Evolutionary conservation across 2,888 invertebrate genomes (phyloP).

Genomic region (Drosophila neotestacea): DNA sequence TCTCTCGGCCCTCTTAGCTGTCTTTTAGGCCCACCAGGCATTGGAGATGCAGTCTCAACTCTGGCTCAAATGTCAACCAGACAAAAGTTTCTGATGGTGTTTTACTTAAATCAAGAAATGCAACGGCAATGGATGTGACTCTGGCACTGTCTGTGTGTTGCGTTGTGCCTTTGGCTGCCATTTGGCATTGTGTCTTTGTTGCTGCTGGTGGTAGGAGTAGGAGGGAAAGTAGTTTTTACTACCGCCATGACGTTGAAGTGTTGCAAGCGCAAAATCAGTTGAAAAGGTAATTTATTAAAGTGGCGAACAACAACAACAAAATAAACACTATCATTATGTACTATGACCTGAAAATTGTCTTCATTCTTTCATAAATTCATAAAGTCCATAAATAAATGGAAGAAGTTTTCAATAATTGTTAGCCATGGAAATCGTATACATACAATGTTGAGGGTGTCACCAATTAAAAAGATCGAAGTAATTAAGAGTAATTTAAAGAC

Average conservation of each 20-base stretch:
- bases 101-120: slow-evolving; percentile 51
- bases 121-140: slow-evolving; percentile 7
- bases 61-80: slow-evolving; percentile 54
- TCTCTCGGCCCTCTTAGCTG: background rate
- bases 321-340: slow-evolving; percentile 4
- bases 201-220: background rate
- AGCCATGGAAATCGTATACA: slow-evolving; percentile 4
- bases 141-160: slow-evolving; percentile 25
- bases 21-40: slow-evolving; percentile 1
- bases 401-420: background rate
- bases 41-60: background rate
- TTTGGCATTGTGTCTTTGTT: slow-evolving; percentile 40
- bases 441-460: background rate
- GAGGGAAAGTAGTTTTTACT: slow-evolving; percentile 9
- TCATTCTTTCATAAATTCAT: slow-evolving; percentile 1
- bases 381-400: background rate
- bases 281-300: slow-evolving; percentile 71
- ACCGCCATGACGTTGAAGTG: slow-evolving; percentile 48
- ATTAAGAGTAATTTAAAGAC: no score
- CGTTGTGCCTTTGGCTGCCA: slow-evolving; percentile 50
- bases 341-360: background rate
- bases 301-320: slow-evolving; percentile 24
- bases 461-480: background rate
- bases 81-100: slow-evolving; percentile 41
- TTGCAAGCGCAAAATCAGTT: slow-evolving; percentile 58